Conservation (phyloP, 23 tunicate species). For the Oikopleura dioica region DNA sequence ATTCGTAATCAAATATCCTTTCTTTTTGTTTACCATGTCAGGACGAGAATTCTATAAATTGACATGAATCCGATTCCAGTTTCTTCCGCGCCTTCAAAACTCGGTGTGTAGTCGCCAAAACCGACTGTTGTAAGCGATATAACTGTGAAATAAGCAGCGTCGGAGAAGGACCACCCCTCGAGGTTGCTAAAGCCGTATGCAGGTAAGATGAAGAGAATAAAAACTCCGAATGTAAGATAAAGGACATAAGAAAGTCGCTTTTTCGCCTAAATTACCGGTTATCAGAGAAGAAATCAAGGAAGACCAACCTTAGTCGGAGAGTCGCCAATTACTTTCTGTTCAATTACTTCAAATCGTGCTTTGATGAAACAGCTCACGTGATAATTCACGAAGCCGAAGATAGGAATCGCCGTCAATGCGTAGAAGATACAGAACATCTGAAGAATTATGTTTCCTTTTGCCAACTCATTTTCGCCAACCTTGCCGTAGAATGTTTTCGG, state of each 20-base stretch:
- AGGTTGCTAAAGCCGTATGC: background rate
- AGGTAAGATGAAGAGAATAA: background rate
- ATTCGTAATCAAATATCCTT: too few relatives aligned
- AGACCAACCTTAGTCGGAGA: background rate
- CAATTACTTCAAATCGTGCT: background rate
- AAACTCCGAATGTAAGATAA: background rate
- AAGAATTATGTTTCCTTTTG: background rate
- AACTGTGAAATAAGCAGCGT: background rate
- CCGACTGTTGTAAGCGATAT: constrained; percentile 4
- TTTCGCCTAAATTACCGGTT: background rate
- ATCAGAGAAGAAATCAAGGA: background rate
- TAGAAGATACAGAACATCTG: background rate
- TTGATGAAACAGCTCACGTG: background rate
- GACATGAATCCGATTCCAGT: background rate
- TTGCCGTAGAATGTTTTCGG: background rate
- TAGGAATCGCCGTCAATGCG: background rate
- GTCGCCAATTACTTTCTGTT: background rate
- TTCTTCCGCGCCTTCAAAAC: background rate
- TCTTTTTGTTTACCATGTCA: too few relatives aligned
- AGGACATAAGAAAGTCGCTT: background rate
- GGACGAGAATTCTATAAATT: background rate
- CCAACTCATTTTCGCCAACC: background rate
- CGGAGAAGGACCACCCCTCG: background rate
- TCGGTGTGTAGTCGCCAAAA: constrained; percentile 2
- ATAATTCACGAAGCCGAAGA: background rate